phyloP scores from a whole-genome alignment of 2,113 vertebrate genomes.

The Piaya cayana region DNA sequence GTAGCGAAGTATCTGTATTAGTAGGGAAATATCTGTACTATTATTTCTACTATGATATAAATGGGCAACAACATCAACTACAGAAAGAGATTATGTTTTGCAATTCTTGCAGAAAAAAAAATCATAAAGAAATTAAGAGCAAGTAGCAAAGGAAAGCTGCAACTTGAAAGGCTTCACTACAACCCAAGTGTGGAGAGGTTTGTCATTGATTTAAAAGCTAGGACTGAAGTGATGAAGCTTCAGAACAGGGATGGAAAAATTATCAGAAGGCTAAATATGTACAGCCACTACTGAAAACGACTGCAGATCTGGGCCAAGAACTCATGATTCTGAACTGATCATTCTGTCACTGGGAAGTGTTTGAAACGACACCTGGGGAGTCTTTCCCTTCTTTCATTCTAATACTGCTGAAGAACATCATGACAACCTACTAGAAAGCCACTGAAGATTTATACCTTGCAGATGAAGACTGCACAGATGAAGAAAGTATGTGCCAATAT shows the following conservation, averaged over 20 bases:
- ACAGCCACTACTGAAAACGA: neutral
- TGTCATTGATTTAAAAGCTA: neutral
- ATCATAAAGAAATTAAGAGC: neutral
- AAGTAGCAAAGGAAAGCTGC: neutral
- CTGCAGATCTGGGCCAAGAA: neutral
- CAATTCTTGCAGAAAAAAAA: neutral
- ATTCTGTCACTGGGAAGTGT: neutral
- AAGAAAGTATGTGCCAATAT: neutral
- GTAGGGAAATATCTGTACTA: neutral
- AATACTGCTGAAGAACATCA: neutral
- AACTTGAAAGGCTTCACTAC: neutral
- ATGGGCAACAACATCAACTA: neutral
- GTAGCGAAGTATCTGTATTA: neutral
- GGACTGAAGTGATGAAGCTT: neutral
- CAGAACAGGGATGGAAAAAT: neutral
- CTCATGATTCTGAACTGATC: neutral
- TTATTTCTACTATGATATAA: neutral
- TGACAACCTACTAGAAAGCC: neutral
- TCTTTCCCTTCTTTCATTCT: neutral
- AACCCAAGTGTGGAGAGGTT: neutral
- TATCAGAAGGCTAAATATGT: neutral
- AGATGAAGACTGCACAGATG: neutral
- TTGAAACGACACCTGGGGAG: neutral
- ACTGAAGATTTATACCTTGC: neutral
- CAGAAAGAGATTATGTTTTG: neutral